These are phyloP conservation scores for Gonatopus flavifemur DNA, from an alignment of 1,140 invertebrate species.

Conservation along the genomic window DNA sequence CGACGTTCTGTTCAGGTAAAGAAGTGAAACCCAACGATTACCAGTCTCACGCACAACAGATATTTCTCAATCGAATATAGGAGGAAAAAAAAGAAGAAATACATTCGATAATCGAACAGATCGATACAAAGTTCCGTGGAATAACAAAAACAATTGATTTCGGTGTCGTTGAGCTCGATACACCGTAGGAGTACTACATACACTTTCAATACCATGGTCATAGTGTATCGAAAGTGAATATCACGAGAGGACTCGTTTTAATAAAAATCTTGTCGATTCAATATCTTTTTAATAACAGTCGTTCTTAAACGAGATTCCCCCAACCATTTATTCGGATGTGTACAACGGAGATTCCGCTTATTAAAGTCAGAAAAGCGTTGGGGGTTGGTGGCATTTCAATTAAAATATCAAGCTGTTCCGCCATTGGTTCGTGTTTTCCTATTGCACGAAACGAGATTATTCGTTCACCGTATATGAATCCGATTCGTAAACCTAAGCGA, in stretches of 20 bases:
- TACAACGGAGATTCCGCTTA: slow-evolving; percentile 5
- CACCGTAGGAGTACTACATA: too few relatives aligned
- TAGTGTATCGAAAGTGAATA: too few relatives aligned
- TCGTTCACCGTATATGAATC: not conserved
- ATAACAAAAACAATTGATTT: not conserved
- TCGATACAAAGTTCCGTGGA: too few relatives aligned
- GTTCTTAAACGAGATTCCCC: slow-evolving; percentile 16
- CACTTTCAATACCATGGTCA: too few relatives aligned
- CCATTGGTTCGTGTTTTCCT: not conserved
- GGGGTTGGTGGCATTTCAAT: slow-evolving; percentile 21
- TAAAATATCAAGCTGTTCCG: slow-evolving; percentile 18
- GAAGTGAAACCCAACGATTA: too few relatives aligned
- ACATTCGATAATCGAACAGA: too few relatives aligned
- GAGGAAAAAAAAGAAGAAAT: too few relatives aligned
- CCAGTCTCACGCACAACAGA: too few relatives aligned
- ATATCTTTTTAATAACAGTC: slow-evolving; percentile 21
- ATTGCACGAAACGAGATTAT: not conserved
- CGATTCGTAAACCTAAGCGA: not conserved
- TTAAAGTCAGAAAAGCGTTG: slow-evolving; percentile 17
- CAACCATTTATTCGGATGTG: not conserved
- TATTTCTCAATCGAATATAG: too few relatives aligned
- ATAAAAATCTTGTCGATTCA: too few relatives aligned
- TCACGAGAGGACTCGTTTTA: too few relatives aligned
- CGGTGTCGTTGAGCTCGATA: not conserved
- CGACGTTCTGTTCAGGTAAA: too few relatives aligned